These are phyloP conservation scores for Podarcis muralis DNA, from an alignment of 2,113 vertebrate species.

Conservation along the genomic window DNA sequence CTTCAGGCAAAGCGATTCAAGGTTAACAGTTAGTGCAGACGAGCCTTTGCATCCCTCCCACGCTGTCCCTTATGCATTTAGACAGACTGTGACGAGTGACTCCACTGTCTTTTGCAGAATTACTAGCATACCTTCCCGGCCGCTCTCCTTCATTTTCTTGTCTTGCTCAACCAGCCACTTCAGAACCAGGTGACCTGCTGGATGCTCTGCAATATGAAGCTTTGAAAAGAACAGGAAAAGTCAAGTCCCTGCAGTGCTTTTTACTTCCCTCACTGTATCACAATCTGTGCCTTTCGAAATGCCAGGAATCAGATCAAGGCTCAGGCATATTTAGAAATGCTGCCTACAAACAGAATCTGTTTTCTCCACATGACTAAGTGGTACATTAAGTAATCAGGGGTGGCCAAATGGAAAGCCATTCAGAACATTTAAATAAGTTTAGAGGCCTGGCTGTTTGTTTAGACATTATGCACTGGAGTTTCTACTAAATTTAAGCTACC, in stretches of 20 bases:
- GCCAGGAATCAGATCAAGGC: neutral
- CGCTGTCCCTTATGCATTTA: neutral
- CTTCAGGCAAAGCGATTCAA: neutral
- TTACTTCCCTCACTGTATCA: neutral
- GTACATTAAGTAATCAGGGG: neutral
- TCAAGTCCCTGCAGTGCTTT: neutral
- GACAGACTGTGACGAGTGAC: neutral
- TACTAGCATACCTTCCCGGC: conserved; percentile 82
- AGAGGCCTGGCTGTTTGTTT: neutral
- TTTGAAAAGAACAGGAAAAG: conserved; percentile 58
- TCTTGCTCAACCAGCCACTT: conserved; percentile 97
- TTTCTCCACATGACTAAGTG: neutral
- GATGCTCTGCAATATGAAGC: conserved; percentile 95
- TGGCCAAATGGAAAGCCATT: neutral
- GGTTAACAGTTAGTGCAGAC: neutral
- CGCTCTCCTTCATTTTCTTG: conserved; percentile 77
- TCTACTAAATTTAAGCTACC: neutral
- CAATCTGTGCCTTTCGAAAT: neutral
- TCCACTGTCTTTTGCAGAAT: neutral
- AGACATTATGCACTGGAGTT: conserved; percentile 5
- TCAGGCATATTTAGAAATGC: neutral
- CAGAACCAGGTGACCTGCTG: conserved; percentile 93
- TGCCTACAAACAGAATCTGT: neutral
- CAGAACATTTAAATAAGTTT: neutral
- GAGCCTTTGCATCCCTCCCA: neutral